Evolutionary conservation across 2,797 vertebrate genomes (phyloP), one percentile per base, ranked within the genome.

Genomic region (Hylomyscus alleni): DNA sequence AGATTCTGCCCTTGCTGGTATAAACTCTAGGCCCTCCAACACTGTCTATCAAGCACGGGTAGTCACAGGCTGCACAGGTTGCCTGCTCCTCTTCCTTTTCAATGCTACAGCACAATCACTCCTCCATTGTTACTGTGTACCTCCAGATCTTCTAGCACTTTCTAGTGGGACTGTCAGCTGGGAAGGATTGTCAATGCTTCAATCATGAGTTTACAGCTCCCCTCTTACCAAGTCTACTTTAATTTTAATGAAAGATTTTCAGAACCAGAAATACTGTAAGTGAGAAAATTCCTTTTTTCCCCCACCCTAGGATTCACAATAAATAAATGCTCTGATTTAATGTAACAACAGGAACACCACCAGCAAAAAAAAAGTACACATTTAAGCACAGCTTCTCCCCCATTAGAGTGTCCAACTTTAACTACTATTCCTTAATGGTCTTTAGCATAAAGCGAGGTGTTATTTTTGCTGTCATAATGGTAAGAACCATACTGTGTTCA

Each of bases 401-500:
- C 47, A 77, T 44, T n/a, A 54, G 19, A 94, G 87, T 44, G 80
- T 67, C 90, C 76, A 69, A 26, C 58, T 58, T 82, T 78, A 89
- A 76, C 62, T 75, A 77, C 62, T 29, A 69, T 65, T 94, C 34
- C 81, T 54, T 95, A 76, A 94, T 58, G 24, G n/a, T 60, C 34
- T 31, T 90, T 34, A 88, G 75, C 91, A 89, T 86, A 69, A 95
- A 96, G 77, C 60, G 44, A 58, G 77, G 40, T 84, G 69, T 75
- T 92, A 86, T 89, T 97, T 96, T 83, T 90, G 65, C 65, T 6
- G 17, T 91, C 75, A 82, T 65, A 91, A 77, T 81, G 80, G 82
- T 95, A 75, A 95, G 77, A 97, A 93, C 82, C 95, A 22, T 37
- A 96, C 29, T 77, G 29, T 95, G 73, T 60, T 96, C 69, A 96